Evolutionary conservation across 2,888 invertebrate species (phyloP), one percentile per base, ranked within the genome.

Genomic region (Caenorhabditis sinica): DNA sequence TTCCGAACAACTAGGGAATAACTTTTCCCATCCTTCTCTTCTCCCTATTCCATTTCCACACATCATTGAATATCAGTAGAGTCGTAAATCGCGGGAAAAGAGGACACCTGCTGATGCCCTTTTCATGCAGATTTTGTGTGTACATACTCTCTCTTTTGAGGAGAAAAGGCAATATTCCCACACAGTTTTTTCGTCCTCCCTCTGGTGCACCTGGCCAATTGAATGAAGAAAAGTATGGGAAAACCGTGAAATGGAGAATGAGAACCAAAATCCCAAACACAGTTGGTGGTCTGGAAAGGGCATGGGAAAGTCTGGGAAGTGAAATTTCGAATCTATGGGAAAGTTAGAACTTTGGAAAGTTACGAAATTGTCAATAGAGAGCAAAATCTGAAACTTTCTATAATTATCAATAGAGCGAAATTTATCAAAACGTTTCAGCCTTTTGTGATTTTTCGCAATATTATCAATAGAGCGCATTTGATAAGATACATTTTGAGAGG

Each of bases 31-130:
- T 23, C 25, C 3, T 4, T 36, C 43, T 56, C 65, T 61, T 40
- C 72, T 40, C 49, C 33, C 30, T 20, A 40, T 58, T 45, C 51
- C 43, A 6, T 51, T 61, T 63, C 40, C 51, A 69, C 68, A 68
- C 77, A 30, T 49, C 77, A 79, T 79, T 79, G 77, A 79, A 79
- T 79, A 79, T 79, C 77, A 79, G 71, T n/a, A n/a, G n/a, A n/a
- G n/a, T 79, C 71, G 71, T 79, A 71, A 56, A 71, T 71, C 69
- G 77, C 68, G 68, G 45, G 58, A 56, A 28, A 68, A 49, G 61
- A 40, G 66, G 60, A 61, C 77, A 77, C 77, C 77, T 77, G 77
- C 63, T 53, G 60, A 30, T 30, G 25, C 76, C 45, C 60, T 72
- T 56, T 72, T 72, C 72, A 60, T 56, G 56, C 69, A 63, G 61